phyloP scores from a whole-genome alignment of 1,140 invertebrate species.

The Drosophila mojavensis region DNA sequence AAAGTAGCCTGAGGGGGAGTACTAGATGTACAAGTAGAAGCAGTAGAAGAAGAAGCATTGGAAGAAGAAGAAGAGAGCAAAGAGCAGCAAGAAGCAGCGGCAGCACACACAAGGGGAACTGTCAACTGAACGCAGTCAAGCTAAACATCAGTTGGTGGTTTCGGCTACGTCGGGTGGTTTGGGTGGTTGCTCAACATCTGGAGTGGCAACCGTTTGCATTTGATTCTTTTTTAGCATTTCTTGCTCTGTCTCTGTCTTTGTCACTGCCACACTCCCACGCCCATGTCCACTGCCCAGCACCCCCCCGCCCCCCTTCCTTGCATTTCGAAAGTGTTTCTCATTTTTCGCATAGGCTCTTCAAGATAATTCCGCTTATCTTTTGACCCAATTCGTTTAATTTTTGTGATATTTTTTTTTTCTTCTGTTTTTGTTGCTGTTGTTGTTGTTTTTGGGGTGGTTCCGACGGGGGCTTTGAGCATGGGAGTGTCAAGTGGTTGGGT shows the following conservation, averaged over 20 bases:
- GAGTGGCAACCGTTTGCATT: slow-evolving; percentile 75
- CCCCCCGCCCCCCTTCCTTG: neutral
- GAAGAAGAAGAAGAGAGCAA: slow-evolving; percentile 9
- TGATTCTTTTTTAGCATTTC: slow-evolving; percentile 22
- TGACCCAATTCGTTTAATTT: slow-evolving; percentile 81
- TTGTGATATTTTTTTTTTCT: slow-evolving; percentile 34
- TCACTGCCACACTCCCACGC: neutral
- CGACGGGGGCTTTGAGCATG: neutral
- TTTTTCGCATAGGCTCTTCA: slow-evolving; percentile 69
- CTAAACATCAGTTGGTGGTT: slow-evolving; percentile 27
- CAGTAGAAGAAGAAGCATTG: neutral
- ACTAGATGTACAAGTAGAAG: neutral
- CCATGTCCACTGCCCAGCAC: neutral
- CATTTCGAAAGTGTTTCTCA: slow-evolving; percentile 39
- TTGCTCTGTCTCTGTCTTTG: neutral
- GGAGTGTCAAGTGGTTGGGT: slow-evolving; percentile 6
- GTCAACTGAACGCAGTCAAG: slow-evolving; percentile 20
- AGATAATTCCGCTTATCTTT: slow-evolving; percentile 80
- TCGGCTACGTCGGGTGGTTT: neutral
- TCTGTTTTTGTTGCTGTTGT: neutral
- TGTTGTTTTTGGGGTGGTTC: neutral
- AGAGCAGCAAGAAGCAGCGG: neutral
- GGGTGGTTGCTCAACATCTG: slow-evolving; percentile 17
- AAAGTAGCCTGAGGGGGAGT: neutral
- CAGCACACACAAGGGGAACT: neutral